These are phyloP conservation scores for Ceratotherium simum DNA, from an alignment of 2,113 vertebrate genomes.

Conservation along the genomic window DNA sequence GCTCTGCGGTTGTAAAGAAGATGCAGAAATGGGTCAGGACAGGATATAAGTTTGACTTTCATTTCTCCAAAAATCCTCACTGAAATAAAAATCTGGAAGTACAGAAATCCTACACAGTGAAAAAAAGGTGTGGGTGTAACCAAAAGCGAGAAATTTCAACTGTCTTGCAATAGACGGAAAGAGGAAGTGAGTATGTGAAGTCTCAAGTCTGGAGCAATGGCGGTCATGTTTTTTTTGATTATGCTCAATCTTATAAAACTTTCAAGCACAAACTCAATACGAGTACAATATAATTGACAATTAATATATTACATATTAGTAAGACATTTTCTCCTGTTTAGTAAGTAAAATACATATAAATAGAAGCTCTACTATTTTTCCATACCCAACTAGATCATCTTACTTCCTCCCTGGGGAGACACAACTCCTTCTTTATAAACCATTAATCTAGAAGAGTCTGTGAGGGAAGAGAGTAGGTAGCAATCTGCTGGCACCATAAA, in stretches of 20 bases:
- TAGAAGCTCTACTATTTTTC: background rate
- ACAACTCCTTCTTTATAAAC: background rate
- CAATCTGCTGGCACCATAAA: fast-evolving
- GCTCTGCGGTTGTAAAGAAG: no score
- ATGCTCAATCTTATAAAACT: background rate
- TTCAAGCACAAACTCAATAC: fast-evolving
- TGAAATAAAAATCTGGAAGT: background rate
- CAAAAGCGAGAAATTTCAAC: background rate
- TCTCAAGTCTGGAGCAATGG: no score
- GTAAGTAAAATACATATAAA: background rate
- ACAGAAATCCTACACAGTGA: background rate
- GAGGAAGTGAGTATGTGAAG: background rate
- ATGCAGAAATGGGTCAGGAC: fast-evolving
- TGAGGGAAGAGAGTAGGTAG: background rate
- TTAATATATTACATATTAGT: fast-evolving
- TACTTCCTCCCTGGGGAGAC: no score
- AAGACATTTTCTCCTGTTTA: background rate
- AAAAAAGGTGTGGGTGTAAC: background rate
- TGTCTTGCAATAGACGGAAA: background rate
- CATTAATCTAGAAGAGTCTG: background rate
- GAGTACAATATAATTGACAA: fast-evolving
- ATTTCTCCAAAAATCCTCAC: background rate
- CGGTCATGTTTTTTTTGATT: background rate
- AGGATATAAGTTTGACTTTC: fast-evolving
- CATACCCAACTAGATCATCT: fast-evolving